These are phyloP conservation scores for Gasteruption jaculator DNA, from an alignment of 2,888 invertebrate species.

Conservation along the genomic window DNA sequence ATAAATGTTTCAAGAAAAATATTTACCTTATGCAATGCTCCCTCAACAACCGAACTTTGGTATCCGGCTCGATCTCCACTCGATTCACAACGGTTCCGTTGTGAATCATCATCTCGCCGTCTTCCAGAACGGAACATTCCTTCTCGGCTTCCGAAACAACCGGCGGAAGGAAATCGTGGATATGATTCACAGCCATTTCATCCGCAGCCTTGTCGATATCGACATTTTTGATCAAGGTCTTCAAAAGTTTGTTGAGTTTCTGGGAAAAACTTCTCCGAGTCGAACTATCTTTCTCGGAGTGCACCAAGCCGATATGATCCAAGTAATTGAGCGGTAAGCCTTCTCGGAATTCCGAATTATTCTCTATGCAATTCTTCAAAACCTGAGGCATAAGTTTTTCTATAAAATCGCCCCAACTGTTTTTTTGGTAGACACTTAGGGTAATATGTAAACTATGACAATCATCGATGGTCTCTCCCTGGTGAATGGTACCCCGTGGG, in stretches of 20 bases:
- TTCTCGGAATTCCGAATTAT: constrained; percentile 67
- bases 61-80: constrained; percentile 64
- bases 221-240: constrained; percentile 53
- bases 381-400: constrained; percentile 76
- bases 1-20: too few species aligned
- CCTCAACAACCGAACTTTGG: constrained; percentile 59
- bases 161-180: constrained; percentile 87
- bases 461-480: constrained; percentile 73
- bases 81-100: constrained; percentile 62
- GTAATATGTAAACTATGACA: constrained; percentile 93
- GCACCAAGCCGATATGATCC: constrained; percentile 68
- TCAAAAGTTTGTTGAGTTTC: constrained; percentile 46
- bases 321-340: constrained; percentile 80
- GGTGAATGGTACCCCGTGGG: constrained; percentile 84
- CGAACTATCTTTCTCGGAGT: constrained; percentile 55
- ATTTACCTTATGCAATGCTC: constrained; percentile 38
- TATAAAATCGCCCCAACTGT: constrained; percentile 85
- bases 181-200: constrained; percentile 76
- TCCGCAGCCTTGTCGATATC: constrained; percentile 76
- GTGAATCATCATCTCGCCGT: constrained; percentile 64
- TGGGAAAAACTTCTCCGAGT: constrained; percentile 56
- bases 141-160: constrained; percentile 65
- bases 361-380: constrained; percentile 65
- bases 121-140: constrained; percentile 66
- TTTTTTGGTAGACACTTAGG: constrained; percentile 86